These are phyloP conservation scores for Ptychochromis oligacanthus DNA, from an alignment of 2,113 vertebrate species.

Conservation along the genomic window DNA sequence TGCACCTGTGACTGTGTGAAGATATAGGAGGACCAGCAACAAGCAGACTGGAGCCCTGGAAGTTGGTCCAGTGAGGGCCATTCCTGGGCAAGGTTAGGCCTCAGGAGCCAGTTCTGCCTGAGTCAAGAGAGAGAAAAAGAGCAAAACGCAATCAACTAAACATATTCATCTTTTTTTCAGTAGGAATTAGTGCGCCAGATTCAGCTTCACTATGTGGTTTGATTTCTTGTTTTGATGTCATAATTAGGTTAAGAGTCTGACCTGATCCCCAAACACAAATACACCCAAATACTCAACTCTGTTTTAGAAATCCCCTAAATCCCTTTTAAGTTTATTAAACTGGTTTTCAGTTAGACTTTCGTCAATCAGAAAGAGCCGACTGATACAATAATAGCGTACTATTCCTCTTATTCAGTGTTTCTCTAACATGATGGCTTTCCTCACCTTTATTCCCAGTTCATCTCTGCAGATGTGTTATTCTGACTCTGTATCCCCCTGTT, in stretches of 20 bases:
- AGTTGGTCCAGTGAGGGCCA: constrained; percentile 36
- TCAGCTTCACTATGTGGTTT: neutral
- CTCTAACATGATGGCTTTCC: neutral
- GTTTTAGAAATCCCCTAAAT: constrained; percentile 34
- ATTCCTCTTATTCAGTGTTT: neutral
- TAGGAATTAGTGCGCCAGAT: neutral
- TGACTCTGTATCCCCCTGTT: neutral
- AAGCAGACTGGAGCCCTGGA: constrained; percentile 8
- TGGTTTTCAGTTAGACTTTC: constrained; percentile 21
- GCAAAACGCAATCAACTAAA: neutral
- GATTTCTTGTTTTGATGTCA: neutral
- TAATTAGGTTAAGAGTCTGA: neutral
- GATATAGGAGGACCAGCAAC: constrained; percentile 45
- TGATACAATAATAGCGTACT: neutral
- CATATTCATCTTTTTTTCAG: neutral
- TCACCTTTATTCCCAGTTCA: neutral
- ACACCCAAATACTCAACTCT: neutral
- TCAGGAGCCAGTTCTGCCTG: constrained; percentile 36
- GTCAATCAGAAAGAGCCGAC: neutral
- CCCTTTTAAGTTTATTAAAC: constrained; percentile 23
- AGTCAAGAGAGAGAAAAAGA: neutral
- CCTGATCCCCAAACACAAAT: constrained; percentile 4
- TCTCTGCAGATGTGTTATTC: neutral
- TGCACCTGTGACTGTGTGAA: constrained; percentile 55
- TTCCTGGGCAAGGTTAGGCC: constrained; percentile 41